Evolutionary conservation across 2,888 invertebrate genomes (phyloP), one percentile per base, ranked within the genome.

Genomic region (Erebia ligea): DNA sequence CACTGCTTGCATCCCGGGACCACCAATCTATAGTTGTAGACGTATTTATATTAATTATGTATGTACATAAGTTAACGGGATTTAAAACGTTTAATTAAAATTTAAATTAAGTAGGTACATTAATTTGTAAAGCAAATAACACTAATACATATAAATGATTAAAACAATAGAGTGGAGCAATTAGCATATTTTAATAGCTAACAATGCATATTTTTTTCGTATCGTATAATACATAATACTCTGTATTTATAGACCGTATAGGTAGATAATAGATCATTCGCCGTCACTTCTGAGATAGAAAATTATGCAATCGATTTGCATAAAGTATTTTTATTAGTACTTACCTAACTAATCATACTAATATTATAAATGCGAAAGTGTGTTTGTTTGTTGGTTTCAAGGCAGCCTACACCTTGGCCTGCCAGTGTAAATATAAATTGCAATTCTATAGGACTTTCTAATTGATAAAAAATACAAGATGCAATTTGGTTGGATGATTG

Each of bases 101-200:
- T 57, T 21, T 57, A 25, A 57, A 57, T 57, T 57, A 25, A 25
- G 25, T 19, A 54, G n/a, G 9, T 57, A 21, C 17, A 52, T 52
- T 52, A 17, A 52, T 52, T 52, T 52, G 52, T 52, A 15, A 52
- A 52, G 52, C 52, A 52, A 52, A 52, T 17, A 15, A 3, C 6
- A 25, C 11, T 21, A 56, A 13, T 17, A 17, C 4, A 40, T 42
- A 17, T 10, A 34, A 34, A 40, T 40, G 4, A 59, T 42, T 59
- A 11, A 59, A 59, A 59, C 59, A 59, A 59, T 59, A 40, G 59
- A 42, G 40, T 59, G 40, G n/a, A 17, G 13, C 10, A 59, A 59
- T 59, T 42, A 17, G 40, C 59, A 59, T 59, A 42, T 42, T 59
- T 59, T 59, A 42, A 40, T 59, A 59, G n/a, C 5, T 25, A 25